Conservation (phyloP, 2,797 vertebrate species). For the Perodicticus potto region DNA sequence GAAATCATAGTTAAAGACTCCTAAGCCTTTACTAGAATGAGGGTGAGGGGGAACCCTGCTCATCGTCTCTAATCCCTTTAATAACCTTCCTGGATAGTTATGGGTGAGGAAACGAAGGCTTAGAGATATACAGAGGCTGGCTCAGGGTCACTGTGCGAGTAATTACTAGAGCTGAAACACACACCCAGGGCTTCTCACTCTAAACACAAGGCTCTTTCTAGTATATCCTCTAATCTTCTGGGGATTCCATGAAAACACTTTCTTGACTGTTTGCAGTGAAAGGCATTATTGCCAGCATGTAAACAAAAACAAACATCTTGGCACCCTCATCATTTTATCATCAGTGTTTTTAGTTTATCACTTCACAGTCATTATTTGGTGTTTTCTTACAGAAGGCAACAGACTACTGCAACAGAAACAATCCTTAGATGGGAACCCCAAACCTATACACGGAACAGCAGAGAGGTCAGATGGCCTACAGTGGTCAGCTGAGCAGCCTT, state of each 20-base stretch:
- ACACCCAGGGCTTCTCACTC: not conserved
- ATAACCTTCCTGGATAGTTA: not conserved
- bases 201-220: not conserved
- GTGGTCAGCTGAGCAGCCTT: conserved; percentile 85
- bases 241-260: not conserved
- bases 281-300: not conserved
- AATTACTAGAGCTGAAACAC: not conserved
- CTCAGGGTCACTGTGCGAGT: not conserved
- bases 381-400: conserved; percentile 86
- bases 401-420: conserved; percentile 84
- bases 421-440: conserved; percentile 83
- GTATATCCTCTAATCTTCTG: not conserved
- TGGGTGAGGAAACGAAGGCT: not conserved
- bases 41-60: not conserved
- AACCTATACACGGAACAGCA: conserved; percentile 82
- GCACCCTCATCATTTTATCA: conserved; percentile 20
- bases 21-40: conserved; percentile 37
- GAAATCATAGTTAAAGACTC: conserved; percentile 44
- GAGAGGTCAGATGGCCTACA: conserved; percentile 84
- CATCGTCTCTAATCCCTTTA: not conserved
- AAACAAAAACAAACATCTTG: conserved; percentile 33
- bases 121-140: not conserved
- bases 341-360: conserved; percentile 57
- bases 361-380: conserved; percentile 77
- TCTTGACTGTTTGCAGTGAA: conserved; percentile 14